phyloP scores from a whole-genome alignment of 2,113 vertebrate genomes.

The Rhodinocichla rosea region DNA sequence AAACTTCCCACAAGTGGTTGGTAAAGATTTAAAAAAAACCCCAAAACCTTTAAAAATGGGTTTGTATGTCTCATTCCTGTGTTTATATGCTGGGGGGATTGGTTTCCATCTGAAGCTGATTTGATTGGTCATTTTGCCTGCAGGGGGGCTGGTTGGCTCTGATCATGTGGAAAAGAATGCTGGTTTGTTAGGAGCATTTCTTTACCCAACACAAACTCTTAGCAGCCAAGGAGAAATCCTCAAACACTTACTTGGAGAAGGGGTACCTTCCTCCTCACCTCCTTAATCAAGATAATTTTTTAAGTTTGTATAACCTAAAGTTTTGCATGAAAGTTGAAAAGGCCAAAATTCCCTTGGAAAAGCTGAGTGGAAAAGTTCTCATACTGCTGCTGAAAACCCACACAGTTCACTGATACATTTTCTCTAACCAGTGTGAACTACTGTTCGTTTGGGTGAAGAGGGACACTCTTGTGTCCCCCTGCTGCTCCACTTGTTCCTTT shows the following conservation, averaged over 20 bases:
- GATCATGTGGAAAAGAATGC: constrained; percentile 84
- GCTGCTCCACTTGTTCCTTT: not conserved
- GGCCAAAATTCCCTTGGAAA: constrained; percentile 50
- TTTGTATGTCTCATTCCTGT: constrained; percentile 72
- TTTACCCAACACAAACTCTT: constrained; percentile 71
- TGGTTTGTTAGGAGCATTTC: constrained; percentile 77
- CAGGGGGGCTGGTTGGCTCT: constrained; percentile 92
- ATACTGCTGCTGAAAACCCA: constrained; percentile 26
- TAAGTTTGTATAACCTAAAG: constrained; percentile 66
- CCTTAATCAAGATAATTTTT: constrained; percentile 65
- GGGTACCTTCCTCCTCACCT: constrained; percentile 44
- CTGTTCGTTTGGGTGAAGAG: not conserved
- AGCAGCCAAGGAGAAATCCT: constrained; percentile 73
- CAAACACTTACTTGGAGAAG: constrained; percentile 65
- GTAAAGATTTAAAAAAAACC: constrained; percentile 3
- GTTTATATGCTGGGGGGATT: constrained; percentile 76
- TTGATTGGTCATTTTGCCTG: constrained; percentile 92
- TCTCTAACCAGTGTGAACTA: not conserved
- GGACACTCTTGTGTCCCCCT: not conserved
- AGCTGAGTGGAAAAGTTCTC: not conserved
- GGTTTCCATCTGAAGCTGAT: constrained; percentile 81
- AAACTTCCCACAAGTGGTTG: constrained; percentile 44
- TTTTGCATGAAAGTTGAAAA: constrained; percentile 61
- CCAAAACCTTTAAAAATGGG: constrained; percentile 40
- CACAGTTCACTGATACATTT: not conserved